Evolutionary conservation across 2,113 vertebrate species (phyloP), one percentile per base, ranked within the genome.

Genomic region (Drymodes brunneopygia): DNA sequence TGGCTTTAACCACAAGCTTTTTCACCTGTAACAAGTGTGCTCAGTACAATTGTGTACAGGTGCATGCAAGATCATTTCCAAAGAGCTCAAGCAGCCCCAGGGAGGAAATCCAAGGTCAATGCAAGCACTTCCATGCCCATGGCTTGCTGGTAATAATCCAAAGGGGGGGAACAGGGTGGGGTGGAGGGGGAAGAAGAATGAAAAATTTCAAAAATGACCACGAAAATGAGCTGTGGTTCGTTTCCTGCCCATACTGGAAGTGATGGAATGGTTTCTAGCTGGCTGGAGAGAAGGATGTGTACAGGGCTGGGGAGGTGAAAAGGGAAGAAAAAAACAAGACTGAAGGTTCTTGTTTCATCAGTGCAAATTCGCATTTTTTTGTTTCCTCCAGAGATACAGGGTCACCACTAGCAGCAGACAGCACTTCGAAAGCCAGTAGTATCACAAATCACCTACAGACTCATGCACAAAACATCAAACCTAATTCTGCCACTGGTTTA

Each of bases 401-500:
- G 27, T 45, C 88, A 88, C 35, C 40, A 54, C 9, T 5, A 1
- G 81, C 54, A 86, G 19, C 25, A 86, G 74, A 40, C 65, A 91
- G 87, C 54, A 17, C 71, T 91, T 61, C 38, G 50, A 65, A 95
- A 62, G 11, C 18, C 83, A 47, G 36, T 1, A 62, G 65, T 28
- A 64, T 38, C 38, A 47, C 54, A 57, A 29, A 77, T 60, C 67
- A 73, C 65, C 74, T 51, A 31, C 24, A 33, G 51, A 86, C 51
- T 60, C 85, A 64, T 0, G 2, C 56, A 51, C 35, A 50, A 48
- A 82, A 61, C 64, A 60, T 74, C 58, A 51, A 90, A 86, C 56
- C 44, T 25, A 75, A 70, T 88, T 94, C 87, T 81, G 44, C 57
- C 84, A 66, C 81, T 60, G 72, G 58, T 86, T 96, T 80, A 96